A percentile compares a stretch with the other conserved stretches of the same genome.
Evolutionary conservation across 2,113 vertebrate species (phyloP).

Genomic region (Hemibagrus wyckioides): DNA sequence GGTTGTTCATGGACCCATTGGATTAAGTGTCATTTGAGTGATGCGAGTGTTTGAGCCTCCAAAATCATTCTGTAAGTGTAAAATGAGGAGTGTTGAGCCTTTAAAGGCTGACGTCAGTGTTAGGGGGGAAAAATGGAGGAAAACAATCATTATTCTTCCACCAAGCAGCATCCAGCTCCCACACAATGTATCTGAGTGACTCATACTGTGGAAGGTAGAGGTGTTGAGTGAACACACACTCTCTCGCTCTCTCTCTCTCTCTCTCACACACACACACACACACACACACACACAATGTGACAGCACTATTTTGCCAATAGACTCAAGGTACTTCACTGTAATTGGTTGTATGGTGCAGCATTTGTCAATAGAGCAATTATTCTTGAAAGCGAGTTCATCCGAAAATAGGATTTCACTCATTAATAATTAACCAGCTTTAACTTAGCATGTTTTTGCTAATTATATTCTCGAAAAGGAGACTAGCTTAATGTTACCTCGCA

Average conservation of each 20-base stretch:
- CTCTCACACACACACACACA: slow-evolving; percentile 24
- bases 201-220: slow-evolving; percentile 48
- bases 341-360: neutral
- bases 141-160: slow-evolving; percentile 28
- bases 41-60: neutral
- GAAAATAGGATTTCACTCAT: neutral
- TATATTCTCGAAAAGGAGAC: neutral
- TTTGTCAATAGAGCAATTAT: neutral
- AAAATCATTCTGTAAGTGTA: neutral
- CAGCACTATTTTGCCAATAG: neutral
- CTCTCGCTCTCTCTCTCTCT: too few relatives aligned
- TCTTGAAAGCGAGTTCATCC: neutral
- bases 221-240: slow-evolving; percentile 18
- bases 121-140: slow-evolving; percentile 14
- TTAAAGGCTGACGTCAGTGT: slow-evolving; percentile 11
- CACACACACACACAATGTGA: neutral
- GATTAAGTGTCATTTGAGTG: neutral
- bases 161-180: slow-evolving; percentile 32
- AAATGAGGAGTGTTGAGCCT: neutral
- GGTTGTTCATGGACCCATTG: neutral
- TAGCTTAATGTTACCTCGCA: slow-evolving; percentile 29
- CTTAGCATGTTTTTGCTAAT: slow-evolving; percentile 18
- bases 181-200: slow-evolving; percentile 47
- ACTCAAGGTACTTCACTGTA: neutral
- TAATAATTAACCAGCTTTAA: slow-evolving; percentile 1